Conservation (phyloP, 1,140 invertebrate genomes). For the Drosophila kanapiae region DNA sequence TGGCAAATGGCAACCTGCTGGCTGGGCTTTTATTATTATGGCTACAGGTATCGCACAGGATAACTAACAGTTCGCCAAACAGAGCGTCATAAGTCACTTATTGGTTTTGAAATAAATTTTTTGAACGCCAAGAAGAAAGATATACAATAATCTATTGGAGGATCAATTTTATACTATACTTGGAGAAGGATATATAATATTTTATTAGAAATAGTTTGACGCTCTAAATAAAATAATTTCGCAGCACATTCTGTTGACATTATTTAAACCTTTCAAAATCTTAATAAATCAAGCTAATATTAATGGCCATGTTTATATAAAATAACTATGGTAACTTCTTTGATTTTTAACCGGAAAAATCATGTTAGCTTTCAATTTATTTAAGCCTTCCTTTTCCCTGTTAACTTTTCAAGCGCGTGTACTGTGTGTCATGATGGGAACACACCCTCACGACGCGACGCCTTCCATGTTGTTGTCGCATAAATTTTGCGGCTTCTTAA, state of each 20-base stretch:
- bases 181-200: no score
- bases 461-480: slow-evolving; percentile 76
- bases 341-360: background rate
- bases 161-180: no score
- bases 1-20: slow-evolving; percentile 72
- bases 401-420: background rate
- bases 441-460: slow-evolving; percentile 16
- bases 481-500: slow-evolving; percentile 84
- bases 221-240: no score
- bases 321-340: background rate
- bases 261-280: background rate
- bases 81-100: no score
- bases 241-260: no score
- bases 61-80: background rate
- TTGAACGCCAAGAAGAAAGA: background rate
- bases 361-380: background rate
- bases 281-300: background rate
- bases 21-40: slow-evolving; percentile 81
- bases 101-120: background rate
- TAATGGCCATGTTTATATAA: background rate
- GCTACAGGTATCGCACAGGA: slow-evolving; percentile 26
- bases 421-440: slow-evolving; percentile 7
- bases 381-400: background rate
- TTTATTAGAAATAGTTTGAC: no score
- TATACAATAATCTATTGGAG: background rate